A percentile compares a stretch with the other conserved stretches of the same genome.
Evolutionary conservation across 1,140 invertebrate species (phyloP).

Genomic region (Planococcus citri): DNA sequence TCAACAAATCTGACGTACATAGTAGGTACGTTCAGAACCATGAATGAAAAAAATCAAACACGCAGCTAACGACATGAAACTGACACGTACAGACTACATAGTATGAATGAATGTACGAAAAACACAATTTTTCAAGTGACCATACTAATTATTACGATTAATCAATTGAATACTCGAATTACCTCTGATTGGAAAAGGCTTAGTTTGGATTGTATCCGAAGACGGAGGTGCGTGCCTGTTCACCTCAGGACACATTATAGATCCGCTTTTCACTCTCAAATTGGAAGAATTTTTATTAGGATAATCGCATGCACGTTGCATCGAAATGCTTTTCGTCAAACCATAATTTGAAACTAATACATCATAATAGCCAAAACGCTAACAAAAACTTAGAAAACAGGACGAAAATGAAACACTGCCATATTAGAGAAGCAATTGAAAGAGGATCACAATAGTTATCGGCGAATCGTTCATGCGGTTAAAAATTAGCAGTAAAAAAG

Average conservation of each 20-base stretch:
- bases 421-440: background rate
- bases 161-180: constrained; percentile 33
- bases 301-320: constrained; percentile 11
- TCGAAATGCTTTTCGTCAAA: background rate
- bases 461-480: background rate
- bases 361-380: background rate
- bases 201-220: constrained; percentile 64
- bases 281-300: background rate
- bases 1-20: background rate
- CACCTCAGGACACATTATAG: constrained; percentile 17
- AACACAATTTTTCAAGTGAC: background rate
- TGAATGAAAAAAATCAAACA: too few species aligned
- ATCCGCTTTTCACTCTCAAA: background rate
- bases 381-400: background rate
- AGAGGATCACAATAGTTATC: background rate
- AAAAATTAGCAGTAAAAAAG: background rate
- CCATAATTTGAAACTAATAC: background rate
- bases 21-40: too few species aligned
- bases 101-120: background rate
- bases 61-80: too few species aligned
- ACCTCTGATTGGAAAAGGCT: constrained; percentile 72
- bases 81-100: too few species aligned
- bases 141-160: too few species aligned
- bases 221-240: constrained; percentile 29
- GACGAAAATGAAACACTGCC: background rate